Conservation (phyloP, 1,140 invertebrate genomes). For the Drosophila nigrodunni region DNA sequence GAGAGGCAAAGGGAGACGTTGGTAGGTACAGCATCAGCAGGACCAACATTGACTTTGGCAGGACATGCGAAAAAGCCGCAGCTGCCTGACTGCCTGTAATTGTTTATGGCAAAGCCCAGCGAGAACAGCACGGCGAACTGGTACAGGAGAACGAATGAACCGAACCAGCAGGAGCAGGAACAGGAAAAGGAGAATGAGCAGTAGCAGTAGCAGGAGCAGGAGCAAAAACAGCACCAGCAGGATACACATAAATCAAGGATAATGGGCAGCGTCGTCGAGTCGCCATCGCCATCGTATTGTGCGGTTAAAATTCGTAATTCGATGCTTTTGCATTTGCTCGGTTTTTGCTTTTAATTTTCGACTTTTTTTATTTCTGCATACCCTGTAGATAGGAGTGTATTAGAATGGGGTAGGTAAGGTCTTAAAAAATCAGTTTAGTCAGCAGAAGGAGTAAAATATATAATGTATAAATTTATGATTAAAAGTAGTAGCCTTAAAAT, state of each 20-base stretch:
- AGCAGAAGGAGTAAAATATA: not conserved
- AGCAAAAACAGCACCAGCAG: constrained; percentile 72
- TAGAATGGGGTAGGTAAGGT: not conserved
- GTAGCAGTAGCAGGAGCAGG: not conserved
- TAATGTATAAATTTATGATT: not conserved
- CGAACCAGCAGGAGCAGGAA: constrained; percentile 2
- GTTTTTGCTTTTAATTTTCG: constrained; percentile 21
- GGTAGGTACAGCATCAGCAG: constrained; percentile 37
- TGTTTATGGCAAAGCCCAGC: constrained; percentile 71
- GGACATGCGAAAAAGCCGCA: constrained; percentile 74
- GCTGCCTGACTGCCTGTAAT: constrained; percentile 71
- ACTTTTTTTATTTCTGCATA: constrained; percentile 3
- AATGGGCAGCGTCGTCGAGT: constrained; percentile 77
- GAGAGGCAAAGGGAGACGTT: not conserved
- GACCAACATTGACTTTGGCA: constrained; percentile 77
- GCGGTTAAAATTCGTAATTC: constrained; percentile 79
- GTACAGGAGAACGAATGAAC: constrained; percentile 21
- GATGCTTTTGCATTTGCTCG: constrained; percentile 75
- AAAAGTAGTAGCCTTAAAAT: not conserved
- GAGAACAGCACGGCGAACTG: constrained; percentile 27
- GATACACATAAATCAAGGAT: constrained; percentile 83
- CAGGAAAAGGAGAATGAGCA: not conserved
- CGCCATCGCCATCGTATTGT: constrained; percentile 49
- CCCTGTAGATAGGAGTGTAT: not conserved
- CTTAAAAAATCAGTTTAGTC: not conserved